A percentile compares a stretch with the other conserved stretches of the same genome.
phyloP scores from a whole-genome alignment of 2,888 invertebrate species.

The Eupeodes luniger region DNA sequence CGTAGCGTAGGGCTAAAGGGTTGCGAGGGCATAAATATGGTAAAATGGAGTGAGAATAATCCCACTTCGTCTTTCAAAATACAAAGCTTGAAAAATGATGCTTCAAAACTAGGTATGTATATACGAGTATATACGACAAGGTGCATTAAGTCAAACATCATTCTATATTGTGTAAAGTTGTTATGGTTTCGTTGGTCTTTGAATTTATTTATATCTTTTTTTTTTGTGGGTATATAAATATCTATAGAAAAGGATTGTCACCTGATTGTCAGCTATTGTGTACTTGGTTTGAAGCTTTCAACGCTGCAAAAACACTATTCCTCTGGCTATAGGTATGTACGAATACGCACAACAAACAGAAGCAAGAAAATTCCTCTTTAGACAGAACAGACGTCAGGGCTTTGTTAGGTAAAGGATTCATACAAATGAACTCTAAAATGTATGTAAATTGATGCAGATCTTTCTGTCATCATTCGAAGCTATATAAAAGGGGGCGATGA shows the following conservation, averaged over 20 bases:
- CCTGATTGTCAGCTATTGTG: constrained; percentile 74
- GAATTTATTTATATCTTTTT: constrained; percentile 26
- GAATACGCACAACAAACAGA: constrained; percentile 63
- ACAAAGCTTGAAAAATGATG: constrained; percentile 75
- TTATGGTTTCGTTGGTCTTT: constrained; percentile 46
- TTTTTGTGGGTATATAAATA: not conserved
- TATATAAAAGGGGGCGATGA: constrained; percentile 44
- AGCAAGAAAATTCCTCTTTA: constrained; percentile 69
- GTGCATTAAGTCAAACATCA: constrained; percentile 75
- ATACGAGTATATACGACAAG: constrained; percentile 43
- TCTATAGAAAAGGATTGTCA: constrained; percentile 69
- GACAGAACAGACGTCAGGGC: constrained; percentile 61
- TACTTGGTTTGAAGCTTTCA: constrained; percentile 51
- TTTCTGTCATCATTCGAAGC: constrained; percentile 36
- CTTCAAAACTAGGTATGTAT: constrained; percentile 46
- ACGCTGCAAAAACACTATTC: constrained; percentile 29
- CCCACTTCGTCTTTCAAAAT: constrained; percentile 44
- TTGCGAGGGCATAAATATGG: not conserved
- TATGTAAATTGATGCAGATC: constrained; percentile 76
- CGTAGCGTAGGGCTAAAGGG: not conserved
- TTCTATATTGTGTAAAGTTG: constrained; percentile 57
- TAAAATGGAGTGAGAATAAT: constrained; percentile 56
- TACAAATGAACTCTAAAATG: constrained; percentile 74
- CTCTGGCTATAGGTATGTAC: not conserved
- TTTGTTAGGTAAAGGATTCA: constrained; percentile 72